phyloP scores from a whole-genome alignment of 2,888 invertebrate genomes.

The Microchrysa polita region DNA sequence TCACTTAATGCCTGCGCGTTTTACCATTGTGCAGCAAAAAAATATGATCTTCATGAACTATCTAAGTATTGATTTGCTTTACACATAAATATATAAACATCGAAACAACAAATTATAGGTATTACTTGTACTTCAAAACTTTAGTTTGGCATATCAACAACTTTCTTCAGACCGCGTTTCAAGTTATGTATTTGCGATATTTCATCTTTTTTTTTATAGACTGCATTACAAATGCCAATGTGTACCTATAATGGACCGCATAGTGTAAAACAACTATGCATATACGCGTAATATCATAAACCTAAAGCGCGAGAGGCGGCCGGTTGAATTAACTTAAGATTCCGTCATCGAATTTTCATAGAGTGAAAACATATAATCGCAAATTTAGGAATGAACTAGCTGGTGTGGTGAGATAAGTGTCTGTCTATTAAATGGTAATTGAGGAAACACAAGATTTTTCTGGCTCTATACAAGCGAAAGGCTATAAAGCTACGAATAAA shows the following conservation, averaged over 20 bases:
- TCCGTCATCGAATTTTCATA: not conserved
- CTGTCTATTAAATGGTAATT: slow-evolving; percentile 7
- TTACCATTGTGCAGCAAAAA: too few species aligned
- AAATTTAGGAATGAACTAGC: not conserved
- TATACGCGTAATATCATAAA: not conserved
- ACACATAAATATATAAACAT: not conserved
- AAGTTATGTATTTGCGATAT: not conserved
- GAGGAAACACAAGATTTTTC: not conserved
- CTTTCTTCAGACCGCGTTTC: not conserved
- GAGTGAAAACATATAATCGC: not conserved
- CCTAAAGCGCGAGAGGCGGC: not conserved
- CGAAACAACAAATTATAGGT: not conserved
- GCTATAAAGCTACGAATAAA: too few species aligned
- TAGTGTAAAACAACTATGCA: not conserved
- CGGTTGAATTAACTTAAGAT: not conserved
- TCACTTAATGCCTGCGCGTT: too few species aligned
- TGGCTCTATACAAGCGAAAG: too few species aligned
- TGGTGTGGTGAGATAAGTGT: slow-evolving; percentile 1
- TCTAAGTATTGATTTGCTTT: not conserved
- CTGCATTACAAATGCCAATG: not conserved
- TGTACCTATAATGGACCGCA: not conserved
- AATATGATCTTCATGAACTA: not conserved
- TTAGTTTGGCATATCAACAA: not conserved
- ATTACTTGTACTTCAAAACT: not conserved
- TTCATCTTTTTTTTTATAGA: too few species aligned